A percentile compares a stretch with the other conserved stretches of the same genome.
These are phyloP conservation scores for Anoncus sp. DNA, from an alignment of 2,888 invertebrate species.

Conservation along the genomic window DNA sequence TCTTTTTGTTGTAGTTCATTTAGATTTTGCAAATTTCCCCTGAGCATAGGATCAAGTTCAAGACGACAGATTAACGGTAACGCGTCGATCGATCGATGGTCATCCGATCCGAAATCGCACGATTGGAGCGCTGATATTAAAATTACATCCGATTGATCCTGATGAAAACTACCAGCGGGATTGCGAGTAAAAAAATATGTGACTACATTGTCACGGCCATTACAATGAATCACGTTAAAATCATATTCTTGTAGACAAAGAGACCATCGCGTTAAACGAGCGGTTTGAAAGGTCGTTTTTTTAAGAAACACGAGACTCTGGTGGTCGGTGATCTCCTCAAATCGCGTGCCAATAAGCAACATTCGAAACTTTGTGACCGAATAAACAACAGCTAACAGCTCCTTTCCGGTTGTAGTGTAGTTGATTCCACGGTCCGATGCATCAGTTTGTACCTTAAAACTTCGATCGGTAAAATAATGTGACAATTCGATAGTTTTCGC, in stretches of 20 bases:
- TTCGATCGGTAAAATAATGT: no score
- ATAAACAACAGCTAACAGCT: constrained; percentile 69
- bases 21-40: constrained; percentile 26
- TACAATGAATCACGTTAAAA: constrained; percentile 66
- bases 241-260: constrained; percentile 69
- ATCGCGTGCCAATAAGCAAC: constrained; percentile 59
- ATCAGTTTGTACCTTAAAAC: no score
- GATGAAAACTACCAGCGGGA: constrained; percentile 52
- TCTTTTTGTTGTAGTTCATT: constrained; percentile 25
- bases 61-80: constrained; percentile 18
- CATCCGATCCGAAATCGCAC: not conserved
- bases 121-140: constrained; percentile 32
- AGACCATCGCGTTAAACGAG: constrained; percentile 71
- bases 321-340: constrained; percentile 72
- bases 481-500: no score
- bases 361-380: no score
- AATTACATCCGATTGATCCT: constrained; percentile 20
- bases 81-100: constrained; percentile 16
- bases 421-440: no score
- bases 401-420: constrained; percentile 71
- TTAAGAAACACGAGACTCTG: constrained; percentile 69
- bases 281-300: constrained; percentile 67
- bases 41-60: constrained; percentile 12
- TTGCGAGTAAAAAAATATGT: constrained; percentile 72
- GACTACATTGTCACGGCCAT: constrained; percentile 68